Evolutionary conservation across 2,888 invertebrate species (phyloP).

Genomic region (Harpagoxenus sublaevis): DNA sequence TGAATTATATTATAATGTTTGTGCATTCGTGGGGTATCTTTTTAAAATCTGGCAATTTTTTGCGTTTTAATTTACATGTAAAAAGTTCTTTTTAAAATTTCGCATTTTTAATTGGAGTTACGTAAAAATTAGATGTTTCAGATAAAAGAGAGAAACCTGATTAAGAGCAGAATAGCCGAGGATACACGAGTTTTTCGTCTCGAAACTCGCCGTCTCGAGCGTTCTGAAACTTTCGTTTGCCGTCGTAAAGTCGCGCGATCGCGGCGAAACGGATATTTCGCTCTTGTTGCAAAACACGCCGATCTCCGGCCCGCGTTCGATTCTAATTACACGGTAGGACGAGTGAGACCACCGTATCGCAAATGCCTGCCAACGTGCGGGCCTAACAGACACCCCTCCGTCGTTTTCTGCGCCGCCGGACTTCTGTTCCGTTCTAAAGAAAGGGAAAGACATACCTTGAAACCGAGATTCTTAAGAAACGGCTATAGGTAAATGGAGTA

Average conservation of each 20-base stretch:
- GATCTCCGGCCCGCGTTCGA: slow-evolving; percentile 52
- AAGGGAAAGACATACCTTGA: slow-evolving; percentile 5
- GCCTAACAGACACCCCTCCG: slow-evolving; percentile 15
- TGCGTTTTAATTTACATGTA: neutral
- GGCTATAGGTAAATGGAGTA: neutral
- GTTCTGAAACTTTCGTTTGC: slow-evolving; percentile 6
- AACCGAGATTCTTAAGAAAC: neutral
- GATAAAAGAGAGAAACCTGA: neutral
- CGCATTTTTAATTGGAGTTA: neutral
- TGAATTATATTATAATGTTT: neutral
- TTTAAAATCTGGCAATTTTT: neutral
- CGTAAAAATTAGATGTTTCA: neutral
- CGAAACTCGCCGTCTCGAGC: neutral
- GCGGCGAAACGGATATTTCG: slow-evolving; percentile 32
- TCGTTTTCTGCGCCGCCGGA: neutral
- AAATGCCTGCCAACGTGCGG: slow-evolving; percentile 30
- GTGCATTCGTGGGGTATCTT: neutral
- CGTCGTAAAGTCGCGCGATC: slow-evolving; percentile 28
- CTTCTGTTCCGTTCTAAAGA: slow-evolving; percentile 22
- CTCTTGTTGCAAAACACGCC: slow-evolving; percentile 37
- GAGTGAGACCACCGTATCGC: slow-evolving; percentile 50
- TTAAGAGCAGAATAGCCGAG: neutral
- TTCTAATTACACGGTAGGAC: slow-evolving; percentile 61
- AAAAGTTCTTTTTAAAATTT: neutral
- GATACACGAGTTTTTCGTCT: neutral